Evolutionary conservation across 2,113 vertebrate species (phyloP).

Genomic region (Lampris megalopsis): DNA sequence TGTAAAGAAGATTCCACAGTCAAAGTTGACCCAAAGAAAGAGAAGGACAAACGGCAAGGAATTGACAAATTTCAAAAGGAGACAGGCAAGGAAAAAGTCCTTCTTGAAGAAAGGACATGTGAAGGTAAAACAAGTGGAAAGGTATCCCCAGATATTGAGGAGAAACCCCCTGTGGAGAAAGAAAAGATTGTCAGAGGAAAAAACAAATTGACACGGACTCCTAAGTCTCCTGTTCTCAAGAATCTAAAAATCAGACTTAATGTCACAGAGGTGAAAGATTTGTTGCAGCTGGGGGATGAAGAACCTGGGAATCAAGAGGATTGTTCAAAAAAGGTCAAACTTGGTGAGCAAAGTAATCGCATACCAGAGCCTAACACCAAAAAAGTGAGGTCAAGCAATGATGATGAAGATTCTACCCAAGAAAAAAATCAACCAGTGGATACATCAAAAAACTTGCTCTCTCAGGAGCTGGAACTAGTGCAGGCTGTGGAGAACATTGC

Average conservation of each 20-base stretch:
- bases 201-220: conserved; percentile 82
- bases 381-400: conserved; percentile 59
- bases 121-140: conserved; percentile 77
- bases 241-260: conserved; percentile 86
- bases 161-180: conserved; percentile 85
- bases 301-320: conserved; percentile 75
- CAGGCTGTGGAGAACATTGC: conserved; percentile 95
- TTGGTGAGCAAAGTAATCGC: conserved; percentile 76
- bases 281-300: conserved; percentile 80
- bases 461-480: conserved; percentile 91
- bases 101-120: conserved; percentile 63
- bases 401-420: conserved; percentile 75
- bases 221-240: conserved; percentile 87
- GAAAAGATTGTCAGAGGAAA: conserved; percentile 87
- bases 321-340: conserved; percentile 73
- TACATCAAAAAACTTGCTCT: conserved; percentile 78
- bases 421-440: conserved; percentile 77
- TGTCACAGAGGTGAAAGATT: conserved; percentile 85
- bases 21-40: conserved; percentile 77
- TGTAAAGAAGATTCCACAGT: conserved; percentile 67
- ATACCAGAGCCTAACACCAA: conserved; percentile 71
- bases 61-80: conserved; percentile 52
- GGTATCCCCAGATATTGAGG: conserved; percentile 72
- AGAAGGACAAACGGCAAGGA: conserved; percentile 69
- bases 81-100: conserved; percentile 67